A percentile compares a stretch with the other conserved stretches of the same genome.
Evolutionary conservation across 1,140 invertebrate genomes (phyloP).

Genomic region (Meloidogyne hapla): DNA sequence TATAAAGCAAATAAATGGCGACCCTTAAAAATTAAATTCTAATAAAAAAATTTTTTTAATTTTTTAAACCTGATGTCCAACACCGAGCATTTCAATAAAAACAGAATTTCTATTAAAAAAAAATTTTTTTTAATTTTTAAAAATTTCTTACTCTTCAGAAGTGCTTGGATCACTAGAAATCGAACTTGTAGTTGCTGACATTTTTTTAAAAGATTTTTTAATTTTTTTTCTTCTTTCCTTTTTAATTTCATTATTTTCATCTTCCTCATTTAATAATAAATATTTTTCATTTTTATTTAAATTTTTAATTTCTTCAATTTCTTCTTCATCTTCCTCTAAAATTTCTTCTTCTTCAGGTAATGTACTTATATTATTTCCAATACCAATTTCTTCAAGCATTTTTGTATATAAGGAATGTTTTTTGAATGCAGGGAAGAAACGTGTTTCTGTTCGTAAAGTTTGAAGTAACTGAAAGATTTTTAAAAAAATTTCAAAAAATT

Average conservation of each 20-base stretch:
- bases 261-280: constrained; percentile 2
- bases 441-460: constrained; percentile 69
- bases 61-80: constrained; percentile 61
- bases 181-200: not conserved
- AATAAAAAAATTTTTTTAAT: constrained; percentile 69
- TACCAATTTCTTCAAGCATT: constrained; percentile 75
- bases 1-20: constrained; percentile 83
- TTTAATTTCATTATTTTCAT: not conserved
- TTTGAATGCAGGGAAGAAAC: constrained; percentile 74
- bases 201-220: constrained; percentile 11
- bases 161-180: not conserved
- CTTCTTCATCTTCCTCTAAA: not conserved
- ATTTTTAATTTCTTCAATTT: not conserved
- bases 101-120: constrained; percentile 20
- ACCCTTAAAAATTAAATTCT: constrained; percentile 65
- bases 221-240: not conserved
- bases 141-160: not conserved
- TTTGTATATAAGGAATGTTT: constrained; percentile 74
- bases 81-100: constrained; percentile 57
- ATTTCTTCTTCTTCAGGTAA: not conserved
- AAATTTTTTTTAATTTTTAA: not conserved
- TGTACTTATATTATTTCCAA: constrained; percentile 67
- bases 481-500: not conserved
- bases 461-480: constrained; percentile 50
- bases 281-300: not conserved